Conservation (phyloP, 2,113 vertebrate species). For the Bubo blakistoni region DNA sequence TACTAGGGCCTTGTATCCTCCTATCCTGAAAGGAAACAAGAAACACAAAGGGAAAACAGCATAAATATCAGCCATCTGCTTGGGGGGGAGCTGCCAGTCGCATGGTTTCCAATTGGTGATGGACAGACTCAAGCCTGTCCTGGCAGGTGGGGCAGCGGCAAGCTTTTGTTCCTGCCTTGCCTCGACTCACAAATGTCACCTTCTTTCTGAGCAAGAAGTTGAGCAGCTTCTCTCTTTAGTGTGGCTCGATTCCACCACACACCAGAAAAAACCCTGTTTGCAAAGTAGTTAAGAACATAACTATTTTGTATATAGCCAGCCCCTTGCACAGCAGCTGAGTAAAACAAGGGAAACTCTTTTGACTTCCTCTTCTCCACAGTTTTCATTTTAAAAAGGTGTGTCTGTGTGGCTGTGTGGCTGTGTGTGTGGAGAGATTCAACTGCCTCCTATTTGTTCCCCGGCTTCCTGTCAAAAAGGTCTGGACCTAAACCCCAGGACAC, state of each 20-base stretch:
- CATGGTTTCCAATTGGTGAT: neutral
- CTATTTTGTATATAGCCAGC: neutral
- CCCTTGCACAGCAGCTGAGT: neutral
- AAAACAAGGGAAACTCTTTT: neutral
- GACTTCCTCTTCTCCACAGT: neutral
- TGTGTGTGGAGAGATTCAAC: neutral
- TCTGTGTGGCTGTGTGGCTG: no score
- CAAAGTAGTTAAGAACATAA: neutral
- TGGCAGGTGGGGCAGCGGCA: neutral
- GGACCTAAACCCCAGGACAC: conserved; percentile 18
- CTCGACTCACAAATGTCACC: neutral
- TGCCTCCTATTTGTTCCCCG: neutral
- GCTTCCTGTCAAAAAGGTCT: neutral
- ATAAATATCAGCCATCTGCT: neutral
- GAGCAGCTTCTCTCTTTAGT: neutral
- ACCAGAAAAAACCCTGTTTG: neutral
- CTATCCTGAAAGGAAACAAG: neutral
- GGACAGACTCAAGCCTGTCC: fast-evolving
- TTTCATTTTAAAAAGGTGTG: neutral
- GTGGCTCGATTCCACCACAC: neutral
- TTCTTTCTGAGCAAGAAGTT: neutral
- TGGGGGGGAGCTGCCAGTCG: neutral
- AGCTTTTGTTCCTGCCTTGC: neutral
- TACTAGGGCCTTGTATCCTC: neutral
- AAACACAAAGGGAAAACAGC: neutral